Evolutionary conservation across 2,797 vertebrate genomes (phyloP).

Genomic region (Lophius americanus): DNA sequence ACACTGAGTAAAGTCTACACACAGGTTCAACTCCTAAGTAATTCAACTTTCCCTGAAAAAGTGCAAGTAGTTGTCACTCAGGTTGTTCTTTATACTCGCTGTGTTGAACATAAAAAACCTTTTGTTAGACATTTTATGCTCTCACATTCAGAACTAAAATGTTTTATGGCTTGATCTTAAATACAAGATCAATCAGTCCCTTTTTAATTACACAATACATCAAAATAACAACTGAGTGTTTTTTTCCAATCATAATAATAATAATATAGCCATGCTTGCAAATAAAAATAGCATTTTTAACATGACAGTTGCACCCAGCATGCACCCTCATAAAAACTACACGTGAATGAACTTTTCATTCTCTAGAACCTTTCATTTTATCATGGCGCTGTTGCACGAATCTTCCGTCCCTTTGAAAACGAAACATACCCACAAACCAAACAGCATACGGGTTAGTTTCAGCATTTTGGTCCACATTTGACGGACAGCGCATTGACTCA

Average conservation of each 20-base stretch:
- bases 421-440: conserved; percentile 62
- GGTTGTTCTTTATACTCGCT: conserved; percentile 2
- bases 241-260: conserved; percentile 13
- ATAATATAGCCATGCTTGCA: conserved; percentile 47
- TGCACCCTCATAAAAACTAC: conserved; percentile 60
- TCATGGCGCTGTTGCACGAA: conserved; percentile 74
- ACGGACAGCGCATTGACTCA: conserved; percentile 55
- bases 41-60: conserved; percentile 16
- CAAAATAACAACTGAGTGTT: conserved; percentile 6
- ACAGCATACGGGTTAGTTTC: conserved; percentile 50
- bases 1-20: neutral
- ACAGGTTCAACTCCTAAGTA: conserved; percentile 24
- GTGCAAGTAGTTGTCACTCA: conserved; percentile 2
- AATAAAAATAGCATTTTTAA: conserved; percentile 25
- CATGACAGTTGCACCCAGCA: conserved; percentile 49
- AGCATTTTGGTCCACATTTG: conserved; percentile 51
- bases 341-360: conserved; percentile 42
- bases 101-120: conserved; percentile 3
- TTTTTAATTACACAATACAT: conserved; percentile 15
- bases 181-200: neutral
- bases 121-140: too few relatives aligned
- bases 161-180: conserved; percentile 4
- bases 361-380: conserved; percentile 44
- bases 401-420: conserved; percentile 77
- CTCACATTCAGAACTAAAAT: too few relatives aligned